phyloP scores from a whole-genome alignment of 2,113 vertebrate species.

The Entomyzon cyanotis region DNA sequence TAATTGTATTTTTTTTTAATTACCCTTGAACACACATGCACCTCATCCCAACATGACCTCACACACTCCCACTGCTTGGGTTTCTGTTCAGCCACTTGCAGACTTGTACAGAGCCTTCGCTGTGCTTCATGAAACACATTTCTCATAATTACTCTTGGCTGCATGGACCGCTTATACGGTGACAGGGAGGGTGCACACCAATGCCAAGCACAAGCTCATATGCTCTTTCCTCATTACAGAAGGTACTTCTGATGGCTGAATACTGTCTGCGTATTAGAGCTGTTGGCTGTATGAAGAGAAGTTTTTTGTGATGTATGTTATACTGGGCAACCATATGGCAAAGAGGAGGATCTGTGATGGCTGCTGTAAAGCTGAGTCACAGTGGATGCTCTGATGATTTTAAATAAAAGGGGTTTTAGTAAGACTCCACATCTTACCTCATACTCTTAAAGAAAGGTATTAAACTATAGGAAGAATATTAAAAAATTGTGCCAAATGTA shows the following conservation, averaged over 20 bases:
- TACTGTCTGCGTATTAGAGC: not conserved
- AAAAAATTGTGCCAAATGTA: not conserved
- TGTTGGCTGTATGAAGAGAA: not conserved
- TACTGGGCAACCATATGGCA: fast-evolving
- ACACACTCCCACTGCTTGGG: not conserved
- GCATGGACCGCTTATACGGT: not conserved
- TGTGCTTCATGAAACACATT: not conserved
- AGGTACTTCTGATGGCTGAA: not conserved
- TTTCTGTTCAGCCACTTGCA: not conserved
- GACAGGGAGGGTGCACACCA: not conserved
- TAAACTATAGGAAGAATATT: not conserved
- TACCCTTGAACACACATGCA: not conserved
- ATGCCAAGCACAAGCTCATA: not conserved
- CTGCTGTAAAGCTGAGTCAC: not conserved
- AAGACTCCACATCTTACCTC: not conserved
- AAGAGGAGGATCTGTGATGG: not conserved
- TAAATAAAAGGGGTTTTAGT: not conserved
- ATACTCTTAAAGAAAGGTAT: not conserved
- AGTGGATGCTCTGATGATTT: not conserved
- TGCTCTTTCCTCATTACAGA: not conserved
- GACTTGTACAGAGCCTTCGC: not conserved
- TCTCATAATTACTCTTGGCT: conserved; percentile 1
- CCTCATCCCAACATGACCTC: not conserved
- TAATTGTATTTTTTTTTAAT: not conserved
- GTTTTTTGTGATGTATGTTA: not conserved